These are phyloP conservation scores for Apodemus speciosus DNA, from an alignment of 2,113 vertebrate genomes.

Conservation along the genomic window DNA sequence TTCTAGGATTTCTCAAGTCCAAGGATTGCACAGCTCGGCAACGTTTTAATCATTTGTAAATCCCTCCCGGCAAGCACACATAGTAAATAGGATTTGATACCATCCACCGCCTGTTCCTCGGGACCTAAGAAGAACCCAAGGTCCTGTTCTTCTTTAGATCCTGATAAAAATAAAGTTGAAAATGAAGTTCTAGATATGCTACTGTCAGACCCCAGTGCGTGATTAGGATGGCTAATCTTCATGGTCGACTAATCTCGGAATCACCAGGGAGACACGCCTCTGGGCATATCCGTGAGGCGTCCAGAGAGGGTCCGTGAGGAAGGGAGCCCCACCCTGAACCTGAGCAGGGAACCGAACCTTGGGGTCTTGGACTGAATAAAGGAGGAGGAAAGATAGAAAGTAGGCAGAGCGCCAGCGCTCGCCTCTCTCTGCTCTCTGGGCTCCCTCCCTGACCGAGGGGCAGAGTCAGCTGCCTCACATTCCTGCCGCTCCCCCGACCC, in stretches of 20 bases:
- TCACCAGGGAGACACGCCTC: not conserved
- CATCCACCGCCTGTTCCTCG: constrained; percentile 83
- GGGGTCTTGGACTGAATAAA: not conserved
- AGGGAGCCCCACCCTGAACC: not conserved
- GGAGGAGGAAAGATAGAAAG: not conserved
- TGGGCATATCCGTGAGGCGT: not conserved
- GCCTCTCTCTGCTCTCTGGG: not conserved
- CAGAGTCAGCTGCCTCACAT: not conserved
- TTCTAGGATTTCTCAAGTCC: constrained; percentile 71
- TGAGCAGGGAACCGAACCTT: not conserved
- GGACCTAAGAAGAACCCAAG: constrained; percentile 83
- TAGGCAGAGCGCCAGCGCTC: fast-evolving
- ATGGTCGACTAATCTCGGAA: not conserved
- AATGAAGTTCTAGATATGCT: constrained; percentile 32
- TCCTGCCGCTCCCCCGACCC: too few relatives aligned
- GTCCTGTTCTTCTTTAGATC: constrained; percentile 84
- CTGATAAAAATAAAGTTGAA: constrained; percentile 86
- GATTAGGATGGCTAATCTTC: not conserved
- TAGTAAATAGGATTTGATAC: constrained; percentile 80
- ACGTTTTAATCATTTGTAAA: constrained; percentile 56
- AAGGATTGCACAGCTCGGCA: constrained; percentile 78
- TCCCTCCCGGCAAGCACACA: constrained; percentile 59
- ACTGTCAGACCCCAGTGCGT: not conserved
- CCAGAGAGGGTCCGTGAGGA: not conserved
- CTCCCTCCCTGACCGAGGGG: not conserved